Evolutionary conservation across 2,888 invertebrate genomes (phyloP).

Genomic region (Falcaria lacertinaria): DNA sequence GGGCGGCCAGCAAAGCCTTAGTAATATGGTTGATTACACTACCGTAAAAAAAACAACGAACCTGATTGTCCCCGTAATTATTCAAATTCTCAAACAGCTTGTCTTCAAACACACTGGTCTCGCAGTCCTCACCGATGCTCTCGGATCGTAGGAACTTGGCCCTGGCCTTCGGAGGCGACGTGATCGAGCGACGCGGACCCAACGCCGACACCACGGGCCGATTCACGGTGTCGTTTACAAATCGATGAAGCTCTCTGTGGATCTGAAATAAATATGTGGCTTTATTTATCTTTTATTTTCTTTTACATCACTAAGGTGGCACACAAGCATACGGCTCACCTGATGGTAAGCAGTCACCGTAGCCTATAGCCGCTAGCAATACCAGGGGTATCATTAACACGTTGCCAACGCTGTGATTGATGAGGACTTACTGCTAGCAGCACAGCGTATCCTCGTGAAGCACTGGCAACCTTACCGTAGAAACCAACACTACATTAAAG

Average conservation of each 20-base stretch:
- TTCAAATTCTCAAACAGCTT: conserved; percentile 37
- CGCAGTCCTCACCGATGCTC: conserved; percentile 57
- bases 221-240: conserved; percentile 64
- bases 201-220: conserved; percentile 5
- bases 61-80: conserved; percentile 35
- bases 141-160: conserved; percentile 42
- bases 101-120: conserved; percentile 44
- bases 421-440: too few relatives aligned
- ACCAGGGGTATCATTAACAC: too few relatives aligned
- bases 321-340: too few relatives aligned
- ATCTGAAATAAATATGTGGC: conserved; percentile 52
- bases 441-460: too few relatives aligned
- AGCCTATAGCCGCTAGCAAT: too few relatives aligned
- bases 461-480: too few relatives aligned
- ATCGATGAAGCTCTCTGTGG: conserved; percentile 85
- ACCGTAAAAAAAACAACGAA: too few relatives aligned
- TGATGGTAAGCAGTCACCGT: too few relatives aligned
- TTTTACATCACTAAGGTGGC: conserved; percentile 1
- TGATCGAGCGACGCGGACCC: conserved; percentile 10
- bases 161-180: conserved; percentile 13
- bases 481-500: too few relatives aligned
- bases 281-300: neutral
- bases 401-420: too few relatives aligned
- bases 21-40: too few relatives aligned
- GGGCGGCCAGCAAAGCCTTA: too few relatives aligned